Evolutionary conservation across 2,888 invertebrate species (phyloP).

Genomic region (Drosophila cracens): DNA sequence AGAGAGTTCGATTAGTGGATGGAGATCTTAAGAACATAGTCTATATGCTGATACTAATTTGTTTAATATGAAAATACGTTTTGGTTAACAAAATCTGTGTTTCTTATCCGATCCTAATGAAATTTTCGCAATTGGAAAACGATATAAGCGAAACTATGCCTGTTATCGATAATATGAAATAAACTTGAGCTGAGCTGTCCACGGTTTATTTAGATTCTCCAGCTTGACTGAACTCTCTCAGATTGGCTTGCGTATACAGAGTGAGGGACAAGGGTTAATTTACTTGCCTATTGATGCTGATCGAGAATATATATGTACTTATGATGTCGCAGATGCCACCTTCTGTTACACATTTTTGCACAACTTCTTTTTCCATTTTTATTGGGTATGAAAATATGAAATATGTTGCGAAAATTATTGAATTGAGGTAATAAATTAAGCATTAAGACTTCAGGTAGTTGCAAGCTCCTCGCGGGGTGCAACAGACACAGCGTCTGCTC

Average conservation of each 20-base stretch:
- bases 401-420: background rate
- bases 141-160: no score
- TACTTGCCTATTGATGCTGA: background rate
- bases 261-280: background rate
- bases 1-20: background rate
- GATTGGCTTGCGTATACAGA: background rate
- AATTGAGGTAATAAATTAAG: background rate
- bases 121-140: background rate
- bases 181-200: background rate
- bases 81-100: background rate
- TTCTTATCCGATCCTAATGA: background rate
- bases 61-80: no score
- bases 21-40: background rate
- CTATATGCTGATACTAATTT: background rate
- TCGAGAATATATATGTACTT: background rate
- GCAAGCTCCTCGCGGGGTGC: constrained; percentile 56
- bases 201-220: background rate
- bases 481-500: constrained; percentile 63
- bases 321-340: background rate
- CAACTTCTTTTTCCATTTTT: background rate
- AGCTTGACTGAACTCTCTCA: background rate
- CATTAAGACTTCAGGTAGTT: background rate
- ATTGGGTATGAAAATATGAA: background rate
- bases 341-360: background rate
- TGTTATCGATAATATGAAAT: background rate